phyloP scores from a whole-genome alignment of 2,113 vertebrate genomes.

The Otus sunia region DNA sequence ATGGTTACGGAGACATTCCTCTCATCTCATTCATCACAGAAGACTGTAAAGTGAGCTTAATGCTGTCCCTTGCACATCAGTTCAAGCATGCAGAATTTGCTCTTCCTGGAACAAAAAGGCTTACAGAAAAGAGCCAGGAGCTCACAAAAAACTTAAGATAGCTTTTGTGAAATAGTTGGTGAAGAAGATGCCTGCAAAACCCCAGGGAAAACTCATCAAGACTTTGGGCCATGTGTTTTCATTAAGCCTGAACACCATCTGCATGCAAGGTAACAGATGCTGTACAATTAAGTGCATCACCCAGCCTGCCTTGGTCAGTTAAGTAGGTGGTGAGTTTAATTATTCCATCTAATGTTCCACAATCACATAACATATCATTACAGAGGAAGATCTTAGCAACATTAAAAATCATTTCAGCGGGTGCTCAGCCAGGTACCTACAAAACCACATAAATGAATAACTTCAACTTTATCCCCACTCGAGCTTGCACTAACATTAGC shows the following conservation, averaged over 20 bases:
- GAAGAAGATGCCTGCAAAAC: not conserved
- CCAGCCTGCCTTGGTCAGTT: not conserved
- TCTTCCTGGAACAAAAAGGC: not conserved
- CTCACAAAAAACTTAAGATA: not conserved
- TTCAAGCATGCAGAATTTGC: not conserved
- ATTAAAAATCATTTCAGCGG: not conserved
- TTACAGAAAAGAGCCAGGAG: not conserved
- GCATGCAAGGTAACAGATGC: constrained; percentile 23
- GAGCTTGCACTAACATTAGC: not conserved
- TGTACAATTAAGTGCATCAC: not conserved
- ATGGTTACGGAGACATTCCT: not conserved
- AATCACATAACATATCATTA: not conserved
- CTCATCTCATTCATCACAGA: constrained; percentile 1
- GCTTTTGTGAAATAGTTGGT: not conserved
- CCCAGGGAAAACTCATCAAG: not conserved
- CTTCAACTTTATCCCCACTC: not conserved
- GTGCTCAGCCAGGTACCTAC: not conserved
- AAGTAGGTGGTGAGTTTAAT: constrained; percentile 41
- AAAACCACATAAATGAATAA: not conserved
- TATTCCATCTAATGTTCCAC: not conserved
- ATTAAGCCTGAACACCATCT: constrained; percentile 6
- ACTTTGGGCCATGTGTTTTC: constrained; percentile 9
- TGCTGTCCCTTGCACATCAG: not conserved
- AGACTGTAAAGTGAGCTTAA: not conserved
- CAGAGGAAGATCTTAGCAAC: not conserved